Conservation (phyloP, 2,888 invertebrate species). For the Mechanitis mazaeus region DNA sequence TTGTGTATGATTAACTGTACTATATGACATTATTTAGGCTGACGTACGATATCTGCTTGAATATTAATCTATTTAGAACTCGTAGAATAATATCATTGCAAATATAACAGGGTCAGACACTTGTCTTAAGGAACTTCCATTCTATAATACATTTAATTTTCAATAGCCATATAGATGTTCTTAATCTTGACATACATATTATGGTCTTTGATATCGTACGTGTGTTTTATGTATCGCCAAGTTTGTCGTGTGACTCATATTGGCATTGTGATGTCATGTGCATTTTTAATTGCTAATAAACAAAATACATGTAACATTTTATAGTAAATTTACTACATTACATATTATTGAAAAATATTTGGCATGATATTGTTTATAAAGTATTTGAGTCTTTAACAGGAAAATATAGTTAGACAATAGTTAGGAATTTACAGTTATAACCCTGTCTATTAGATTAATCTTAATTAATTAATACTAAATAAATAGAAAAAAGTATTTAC, state of each 20-base stretch:
- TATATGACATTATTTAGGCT: slow-evolving; percentile 54
- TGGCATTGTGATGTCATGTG: slow-evolving; percentile 66
- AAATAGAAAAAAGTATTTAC: no score
- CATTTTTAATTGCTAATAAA: slow-evolving; percentile 53
- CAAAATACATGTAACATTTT: slow-evolving; percentile 35
- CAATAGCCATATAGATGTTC: slow-evolving; percentile 3
- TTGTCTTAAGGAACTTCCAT: slow-evolving; percentile 16
- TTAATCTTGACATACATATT: slow-evolving; percentile 11
- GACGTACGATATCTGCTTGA: slow-evolving; percentile 44
- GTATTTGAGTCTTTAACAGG: no score
- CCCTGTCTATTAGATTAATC: no score
- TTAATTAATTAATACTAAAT: no score
- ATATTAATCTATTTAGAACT: slow-evolving; percentile 29
- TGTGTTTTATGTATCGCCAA: slow-evolving; percentile 34
- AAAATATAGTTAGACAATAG: no score
- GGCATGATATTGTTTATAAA: no score
- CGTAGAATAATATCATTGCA: slow-evolving; percentile 20
- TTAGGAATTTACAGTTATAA: no score
- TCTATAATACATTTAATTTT: slow-evolving; percentile 1
- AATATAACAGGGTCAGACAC: slow-evolving; percentile 20
- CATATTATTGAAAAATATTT: slow-evolving; percentile 7
- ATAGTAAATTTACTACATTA: slow-evolving; percentile 28
- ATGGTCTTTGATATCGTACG: slow-evolving; percentile 26
- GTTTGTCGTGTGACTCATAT: slow-evolving; percentile 55
- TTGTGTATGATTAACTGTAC: slow-evolving; percentile 72